Percentiles rank a stretch among this genome's conserved stretches.
Evolutionary conservation across 2,113 vertebrate species (phyloP).

Genomic region (Puntigrus tetrazona): DNA sequence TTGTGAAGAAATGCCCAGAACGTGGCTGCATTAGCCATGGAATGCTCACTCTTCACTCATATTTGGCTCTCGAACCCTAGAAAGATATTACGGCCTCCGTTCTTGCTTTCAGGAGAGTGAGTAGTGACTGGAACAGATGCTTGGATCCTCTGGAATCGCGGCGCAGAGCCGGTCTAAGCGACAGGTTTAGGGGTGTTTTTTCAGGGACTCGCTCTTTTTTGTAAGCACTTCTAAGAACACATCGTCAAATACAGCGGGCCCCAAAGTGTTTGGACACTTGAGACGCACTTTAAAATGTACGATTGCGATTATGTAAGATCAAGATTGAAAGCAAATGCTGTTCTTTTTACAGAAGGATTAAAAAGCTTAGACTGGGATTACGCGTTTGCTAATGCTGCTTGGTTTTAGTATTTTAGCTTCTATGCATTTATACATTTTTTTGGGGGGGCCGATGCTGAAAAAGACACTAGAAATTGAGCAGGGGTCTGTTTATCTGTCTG

Average conservation of each 20-base stretch:
- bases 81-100: slow-evolving; percentile 63
- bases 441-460: neutral
- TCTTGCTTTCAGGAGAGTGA: slow-evolving; percentile 53
- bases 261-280: neutral
- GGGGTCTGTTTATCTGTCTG: neutral
- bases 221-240: neutral
- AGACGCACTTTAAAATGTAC: neutral
- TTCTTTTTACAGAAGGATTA: neutral
- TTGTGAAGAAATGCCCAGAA: slow-evolving; percentile 73
- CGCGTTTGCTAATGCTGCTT: neutral
- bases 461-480: neutral
- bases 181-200: slow-evolving; percentile 16
- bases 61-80: slow-evolving; percentile 56
- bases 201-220: slow-evolving; percentile 20
- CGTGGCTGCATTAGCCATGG: slow-evolving; percentile 64
- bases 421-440: neutral
- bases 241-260: neutral
- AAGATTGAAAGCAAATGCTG: neutral
- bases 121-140: slow-evolving; percentile 72
- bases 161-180: neutral
- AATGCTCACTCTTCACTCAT: slow-evolving; percentile 64
- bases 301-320: neutral
- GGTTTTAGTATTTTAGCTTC: neutral
- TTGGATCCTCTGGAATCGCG: slow-evolving; percentile 9
- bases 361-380: neutral